Conservation (phyloP, 2,797 vertebrate species). For the Euthynnus affinis region DNA sequence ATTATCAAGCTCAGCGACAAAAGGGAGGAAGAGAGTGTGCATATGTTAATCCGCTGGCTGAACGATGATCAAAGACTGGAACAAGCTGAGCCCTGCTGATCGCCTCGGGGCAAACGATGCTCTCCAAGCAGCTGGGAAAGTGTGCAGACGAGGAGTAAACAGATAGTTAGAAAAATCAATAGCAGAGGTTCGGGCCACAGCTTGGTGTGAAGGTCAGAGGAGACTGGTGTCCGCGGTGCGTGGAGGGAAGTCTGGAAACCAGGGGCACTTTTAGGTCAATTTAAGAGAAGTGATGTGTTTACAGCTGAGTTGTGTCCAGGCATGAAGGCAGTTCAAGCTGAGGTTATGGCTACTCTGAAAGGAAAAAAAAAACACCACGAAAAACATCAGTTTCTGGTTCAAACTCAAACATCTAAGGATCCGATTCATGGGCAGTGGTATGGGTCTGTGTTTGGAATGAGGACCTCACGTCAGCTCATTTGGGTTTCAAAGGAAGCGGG, state of each 20-base stretch:
- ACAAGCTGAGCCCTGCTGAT: conserved; percentile 90
- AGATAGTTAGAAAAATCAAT: conserved; percentile 87
- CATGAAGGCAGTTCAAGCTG: conserved; percentile 68
- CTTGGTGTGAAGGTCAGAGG: conserved; percentile 77
- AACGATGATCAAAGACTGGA: conserved; percentile 91
- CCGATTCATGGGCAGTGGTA: conserved; percentile 59
- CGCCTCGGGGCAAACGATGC: conserved; percentile 88
- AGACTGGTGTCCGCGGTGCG: conserved; percentile 58
- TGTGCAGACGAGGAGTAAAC: conserved; percentile 83
- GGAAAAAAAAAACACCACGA: not conserved
- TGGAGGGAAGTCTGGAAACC: conserved; percentile 66
- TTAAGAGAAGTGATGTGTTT: conserved; percentile 72
- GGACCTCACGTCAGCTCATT: conserved; percentile 74
- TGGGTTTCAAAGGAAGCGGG: conserved; percentile 82
- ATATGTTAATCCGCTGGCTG: conserved; percentile 89
- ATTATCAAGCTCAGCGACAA: conserved; percentile 87
- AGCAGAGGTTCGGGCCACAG: conserved; percentile 66
- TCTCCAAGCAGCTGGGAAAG: conserved; percentile 84
- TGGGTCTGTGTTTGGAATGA: conserved; percentile 37
- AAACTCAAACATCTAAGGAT: conserved; percentile 48
- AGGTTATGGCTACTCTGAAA: conserved; percentile 46
- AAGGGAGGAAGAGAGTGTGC: conserved; percentile 87
- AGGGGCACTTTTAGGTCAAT: conserved; percentile 73
- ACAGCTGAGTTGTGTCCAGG: conserved; percentile 68
- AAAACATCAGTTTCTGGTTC: conserved; percentile 39